phyloP scores from a whole-genome alignment of 2,113 vertebrate species.

The Tetraodon nigroviridis region DNA sequence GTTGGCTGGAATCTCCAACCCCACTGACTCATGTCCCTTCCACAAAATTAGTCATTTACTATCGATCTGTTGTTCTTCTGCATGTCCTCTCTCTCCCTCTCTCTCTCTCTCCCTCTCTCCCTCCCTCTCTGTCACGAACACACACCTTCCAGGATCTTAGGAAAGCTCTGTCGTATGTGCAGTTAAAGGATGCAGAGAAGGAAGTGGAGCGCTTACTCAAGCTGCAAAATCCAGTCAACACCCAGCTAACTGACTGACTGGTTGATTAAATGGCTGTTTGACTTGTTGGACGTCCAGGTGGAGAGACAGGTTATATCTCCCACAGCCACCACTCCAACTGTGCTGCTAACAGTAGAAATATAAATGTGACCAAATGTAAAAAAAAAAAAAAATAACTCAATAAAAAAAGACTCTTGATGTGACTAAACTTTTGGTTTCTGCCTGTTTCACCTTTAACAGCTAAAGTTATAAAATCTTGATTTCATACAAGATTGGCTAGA shows the following conservation, averaged over 20 bases:
- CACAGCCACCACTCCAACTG: neutral
- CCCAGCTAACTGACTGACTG: constrained; percentile 16
- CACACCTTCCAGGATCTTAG: constrained; percentile 56
- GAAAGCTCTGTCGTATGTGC: constrained; percentile 39
- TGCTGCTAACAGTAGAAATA: neutral
- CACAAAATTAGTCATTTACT: constrained; percentile 24
- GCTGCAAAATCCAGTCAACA: constrained; percentile 20
- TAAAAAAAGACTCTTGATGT: neutral
- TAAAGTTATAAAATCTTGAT: too few species aligned
- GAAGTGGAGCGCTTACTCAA: constrained; percentile 35
- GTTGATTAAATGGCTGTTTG: neutral
- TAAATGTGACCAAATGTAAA: neutral
- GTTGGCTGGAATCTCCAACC: neutral
- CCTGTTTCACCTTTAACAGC: too few species aligned
- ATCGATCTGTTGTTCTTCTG: constrained; percentile 30
- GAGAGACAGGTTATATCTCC: neutral
- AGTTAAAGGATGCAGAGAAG: constrained; percentile 65
- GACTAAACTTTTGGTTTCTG: too few species aligned
- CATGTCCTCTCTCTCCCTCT: neutral
- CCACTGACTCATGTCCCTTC: constrained; percentile 28
- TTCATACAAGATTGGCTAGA: too few species aligned
- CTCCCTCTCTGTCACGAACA: constrained; percentile 18
- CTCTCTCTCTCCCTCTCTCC: constrained; percentile 4
- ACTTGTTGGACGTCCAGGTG: neutral
- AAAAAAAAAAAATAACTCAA: neutral